These are phyloP conservation scores for Bibio marci DNA, from an alignment of 2,888 invertebrate species.

Conservation along the genomic window DNA sequence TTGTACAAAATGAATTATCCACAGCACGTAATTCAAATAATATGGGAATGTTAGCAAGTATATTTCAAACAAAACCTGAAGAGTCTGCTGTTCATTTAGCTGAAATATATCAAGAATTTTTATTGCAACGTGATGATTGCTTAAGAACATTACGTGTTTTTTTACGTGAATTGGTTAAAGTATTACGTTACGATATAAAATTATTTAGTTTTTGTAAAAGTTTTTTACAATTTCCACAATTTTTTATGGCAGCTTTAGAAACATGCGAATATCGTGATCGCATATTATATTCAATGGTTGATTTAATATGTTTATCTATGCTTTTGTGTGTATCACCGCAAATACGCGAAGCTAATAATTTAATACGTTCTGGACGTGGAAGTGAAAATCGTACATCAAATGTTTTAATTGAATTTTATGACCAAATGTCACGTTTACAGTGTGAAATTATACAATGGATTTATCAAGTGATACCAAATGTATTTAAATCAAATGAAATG, in stretches of 20 bases:
- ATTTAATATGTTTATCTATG: slow-evolving; percentile 72
- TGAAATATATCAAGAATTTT: slow-evolving; percentile 69
- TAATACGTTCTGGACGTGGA: slow-evolving; percentile 35
- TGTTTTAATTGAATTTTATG: slow-evolving; percentile 22
- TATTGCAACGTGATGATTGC: slow-evolving; percentile 80
- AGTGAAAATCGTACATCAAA: slow-evolving; percentile 21
- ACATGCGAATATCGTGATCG: slow-evolving; percentile 61
- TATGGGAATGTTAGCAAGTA: slow-evolving; percentile 75
- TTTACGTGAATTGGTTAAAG: slow-evolving; percentile 75
- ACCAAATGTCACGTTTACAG: slow-evolving; percentile 50
- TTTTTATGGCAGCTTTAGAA: slow-evolving; percentile 40
- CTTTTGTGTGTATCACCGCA: slow-evolving; percentile 57
- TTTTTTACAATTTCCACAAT: slow-evolving; percentile 43
- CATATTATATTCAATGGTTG: slow-evolving; percentile 66
- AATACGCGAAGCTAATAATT: slow-evolving; percentile 47
- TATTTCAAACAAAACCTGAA: slow-evolving; percentile 73
- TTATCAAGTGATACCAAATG: slow-evolving; percentile 57
- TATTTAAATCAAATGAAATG: slow-evolving; percentile 50
- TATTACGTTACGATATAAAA: slow-evolving; percentile 64
- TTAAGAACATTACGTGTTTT: slow-evolving; percentile 70
- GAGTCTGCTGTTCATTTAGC: slow-evolving; percentile 68
- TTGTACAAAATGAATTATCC: slow-evolving; percentile 89
- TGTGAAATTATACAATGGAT: slow-evolving; percentile 78
- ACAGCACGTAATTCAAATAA: slow-evolving; percentile 87
- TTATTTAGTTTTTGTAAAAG: slow-evolving; percentile 63